Evolutionary conservation across 2,797 vertebrate species (phyloP), one percentile per base, ranked within the genome.

Genomic region (Bradypodion ventrale): DNA sequence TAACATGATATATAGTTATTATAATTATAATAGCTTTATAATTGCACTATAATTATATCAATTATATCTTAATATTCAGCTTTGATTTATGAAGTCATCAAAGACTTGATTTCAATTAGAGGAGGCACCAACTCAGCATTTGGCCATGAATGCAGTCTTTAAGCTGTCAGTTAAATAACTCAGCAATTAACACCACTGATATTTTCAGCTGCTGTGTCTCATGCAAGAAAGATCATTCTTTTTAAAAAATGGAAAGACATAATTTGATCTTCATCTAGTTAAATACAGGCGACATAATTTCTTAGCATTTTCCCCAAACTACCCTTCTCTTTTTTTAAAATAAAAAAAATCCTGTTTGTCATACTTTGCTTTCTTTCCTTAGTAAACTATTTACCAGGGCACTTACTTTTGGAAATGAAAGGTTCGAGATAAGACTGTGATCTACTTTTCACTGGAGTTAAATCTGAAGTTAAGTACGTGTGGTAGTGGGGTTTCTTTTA

Each of bases 11-110:
- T 75, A 32, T 44, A 80, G 46, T 68, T 85, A 69, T 56, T 66
- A 15, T 75, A 46, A 75, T 85, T 75, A 75, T 59, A 84, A 78
- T 52, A 75, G 42, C 37, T 56, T 60, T 85, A 46, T 68, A 80
- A 85, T 68, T 75, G 80, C 29, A 12, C 68, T 60, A 75, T 80
- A 80, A 85, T 85, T 80, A 79, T 80, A 75, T 68, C 49, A 85
- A 80, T 85, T 85, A 85, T 59, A 75, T 80, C 77, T 85, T 85
- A 80, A 85, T 75, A 85, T 65, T 85, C 29, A 85, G 37, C 35
- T 68, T 63, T 75, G 62, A 80, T 75, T 75, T 85, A 85, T 80
- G 72, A 69, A 85, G 46, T 59, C 72, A 80, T 42, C 72, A 60
- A 72, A 59, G 72, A 75, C 84, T 75, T 46, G 19, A 74, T 80